These are phyloP conservation scores for Gymnoscopelus microlampas DNA, from an alignment of 2,797 vertebrate genomes.

Conservation along the genomic window DNA sequence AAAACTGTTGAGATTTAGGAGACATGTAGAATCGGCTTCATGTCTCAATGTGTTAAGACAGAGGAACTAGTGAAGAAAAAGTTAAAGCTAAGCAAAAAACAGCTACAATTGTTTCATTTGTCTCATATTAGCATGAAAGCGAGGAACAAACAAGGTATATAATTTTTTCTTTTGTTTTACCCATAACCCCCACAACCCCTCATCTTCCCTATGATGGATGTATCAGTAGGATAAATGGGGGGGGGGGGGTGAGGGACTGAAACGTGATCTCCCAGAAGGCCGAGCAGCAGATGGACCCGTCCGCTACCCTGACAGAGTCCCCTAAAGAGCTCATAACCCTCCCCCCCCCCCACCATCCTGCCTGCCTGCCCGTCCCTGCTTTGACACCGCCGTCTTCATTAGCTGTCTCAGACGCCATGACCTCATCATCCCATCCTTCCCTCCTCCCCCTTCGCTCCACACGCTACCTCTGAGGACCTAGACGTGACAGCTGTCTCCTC, in stretches of 20 bases:
- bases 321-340: neutral
- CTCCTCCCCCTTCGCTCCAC: conserved; percentile 10
- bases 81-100: no score
- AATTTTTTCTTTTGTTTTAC: neutral
- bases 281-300: conserved; percentile 65
- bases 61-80: no score
- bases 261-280: conserved; percentile 57
- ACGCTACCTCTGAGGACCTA: conserved; percentile 17
- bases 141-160: neutral
- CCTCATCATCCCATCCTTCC: conserved; percentile 47
- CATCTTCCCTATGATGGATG: conserved; percentile 36
- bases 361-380: conserved; percentile 13
- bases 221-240: conserved; percentile 49
- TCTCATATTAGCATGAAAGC: neutral
- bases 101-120: no score
- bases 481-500: conserved; percentile 16
- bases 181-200: neutral
- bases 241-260: conserved; percentile 40
- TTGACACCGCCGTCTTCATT: conserved; percentile 65
- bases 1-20: no score
- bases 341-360: no score
- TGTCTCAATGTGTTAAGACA: no score
- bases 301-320: conserved; percentile 16
- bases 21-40: no score
- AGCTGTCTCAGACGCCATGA: conserved; percentile 50